Percentiles rank a stretch among this genome's conserved stretches.
Evolutionary conservation across 1,140 invertebrate genomes (phyloP).

Genomic region (Platyscapa corneri): DNA sequence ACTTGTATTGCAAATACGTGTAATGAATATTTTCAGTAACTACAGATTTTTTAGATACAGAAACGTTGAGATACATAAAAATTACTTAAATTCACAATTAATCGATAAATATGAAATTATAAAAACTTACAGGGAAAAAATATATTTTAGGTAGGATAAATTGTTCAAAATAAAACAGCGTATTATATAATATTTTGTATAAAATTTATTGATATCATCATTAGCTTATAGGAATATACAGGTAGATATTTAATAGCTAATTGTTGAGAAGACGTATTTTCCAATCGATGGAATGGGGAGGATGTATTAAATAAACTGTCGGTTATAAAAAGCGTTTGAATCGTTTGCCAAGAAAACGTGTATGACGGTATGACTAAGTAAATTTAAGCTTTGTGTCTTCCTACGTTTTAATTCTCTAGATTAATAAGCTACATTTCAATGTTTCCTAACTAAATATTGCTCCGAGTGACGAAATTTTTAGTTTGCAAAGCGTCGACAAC

Average conservation of each 20-base stretch:
- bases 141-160: too few species aligned
- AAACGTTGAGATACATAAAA: too few species aligned
- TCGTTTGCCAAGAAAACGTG: background rate
- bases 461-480: background rate
- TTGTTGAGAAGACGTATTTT: conserved; percentile 30
- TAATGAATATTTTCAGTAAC: too few species aligned
- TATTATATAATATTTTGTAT: background rate
- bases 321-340: background rate
- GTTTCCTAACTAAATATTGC: background rate
- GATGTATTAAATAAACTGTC: background rate
- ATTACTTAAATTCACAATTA: too few species aligned
- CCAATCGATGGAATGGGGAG: conserved; percentile 12
- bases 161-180: background rate
- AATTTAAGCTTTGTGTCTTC: background rate
- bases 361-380: background rate
- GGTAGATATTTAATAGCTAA: conserved; percentile 18
- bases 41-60: too few species aligned
- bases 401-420: background rate
- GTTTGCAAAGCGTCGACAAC: background rate
- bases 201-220: conserved; percentile 42
- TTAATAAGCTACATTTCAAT: background rate
- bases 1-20: too few species aligned
- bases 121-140: too few species aligned
- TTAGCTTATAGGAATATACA: conserved; percentile 28
- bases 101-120: too few species aligned